phyloP scores from a whole-genome alignment of 2,797 vertebrate species.

The Gephyroberyx darwinii region DNA sequence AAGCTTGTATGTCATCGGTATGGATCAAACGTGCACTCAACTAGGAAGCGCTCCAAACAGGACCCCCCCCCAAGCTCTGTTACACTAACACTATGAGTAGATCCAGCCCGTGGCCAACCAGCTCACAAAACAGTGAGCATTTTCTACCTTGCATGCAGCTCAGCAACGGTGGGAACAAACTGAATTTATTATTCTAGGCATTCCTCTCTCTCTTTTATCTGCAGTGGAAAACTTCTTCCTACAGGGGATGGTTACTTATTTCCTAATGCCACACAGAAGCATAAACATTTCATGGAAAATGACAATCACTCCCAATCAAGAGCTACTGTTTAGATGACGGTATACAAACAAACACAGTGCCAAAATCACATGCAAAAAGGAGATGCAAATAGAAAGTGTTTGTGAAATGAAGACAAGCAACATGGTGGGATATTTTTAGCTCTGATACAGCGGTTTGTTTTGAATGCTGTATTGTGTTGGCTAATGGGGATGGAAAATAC shows the following conservation, averaged over 20 bases:
- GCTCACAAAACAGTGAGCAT: background rate
- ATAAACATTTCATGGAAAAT: slow-evolving; percentile 34
- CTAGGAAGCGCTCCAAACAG: slow-evolving; percentile 26
- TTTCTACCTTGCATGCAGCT: slow-evolving; percentile 14
- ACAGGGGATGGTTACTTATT: slow-evolving; percentile 5
- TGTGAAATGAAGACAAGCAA: slow-evolving; percentile 44
- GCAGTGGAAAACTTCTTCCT: background rate
- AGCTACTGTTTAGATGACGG: slow-evolving; percentile 41
- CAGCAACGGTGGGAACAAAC: slow-evolving; percentile 17
- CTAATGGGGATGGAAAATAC: slow-evolving; percentile 54
- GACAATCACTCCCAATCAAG: slow-evolving; percentile 21
- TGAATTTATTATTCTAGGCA: slow-evolving; percentile 32
- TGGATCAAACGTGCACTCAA: slow-evolving; percentile 12
- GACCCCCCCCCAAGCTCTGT: slow-evolving; percentile 15
- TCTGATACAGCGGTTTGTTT: slow-evolving; percentile 55
- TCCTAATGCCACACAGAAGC: background rate
- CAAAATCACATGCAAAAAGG: slow-evolving; percentile 37
- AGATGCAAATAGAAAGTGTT: slow-evolving; percentile 49
- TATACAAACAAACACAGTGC: slow-evolving; percentile 42
- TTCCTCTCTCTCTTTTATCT: slow-evolving; percentile 31
- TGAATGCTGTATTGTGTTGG: slow-evolving; percentile 56
- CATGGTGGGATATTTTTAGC: slow-evolving; percentile 55
- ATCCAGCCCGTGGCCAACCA: slow-evolving; percentile 3
- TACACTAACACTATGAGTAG: slow-evolving; percentile 7
- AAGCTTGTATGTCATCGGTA: background rate